Percentiles rank a stretch among this genome's conserved stretches.
These are phyloP conservation scores for Mechanitis mazaeus DNA, from an alignment of 2,888 invertebrate species.

Conservation along the genomic window DNA sequence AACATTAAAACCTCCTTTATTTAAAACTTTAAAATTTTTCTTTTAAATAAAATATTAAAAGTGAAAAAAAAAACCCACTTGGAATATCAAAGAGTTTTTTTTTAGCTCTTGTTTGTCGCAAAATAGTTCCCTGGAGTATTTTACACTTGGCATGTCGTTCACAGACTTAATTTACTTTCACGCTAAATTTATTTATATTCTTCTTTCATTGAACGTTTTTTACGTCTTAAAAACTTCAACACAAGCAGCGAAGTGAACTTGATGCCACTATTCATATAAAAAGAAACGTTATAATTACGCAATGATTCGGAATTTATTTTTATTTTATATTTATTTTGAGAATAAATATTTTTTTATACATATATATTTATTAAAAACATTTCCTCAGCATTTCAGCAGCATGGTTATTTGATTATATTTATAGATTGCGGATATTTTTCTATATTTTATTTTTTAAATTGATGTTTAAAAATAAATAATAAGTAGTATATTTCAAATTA, in stretches of 20 bases:
- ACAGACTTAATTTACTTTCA: conserved; percentile 23
- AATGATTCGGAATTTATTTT: too few relatives aligned
- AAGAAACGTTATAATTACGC: too few relatives aligned
- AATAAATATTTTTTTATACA: too few relatives aligned
- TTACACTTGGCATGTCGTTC: conserved; percentile 21
- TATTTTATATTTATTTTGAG: too few relatives aligned
- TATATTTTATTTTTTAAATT: too few relatives aligned
- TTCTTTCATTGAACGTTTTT: conserved; percentile 9
- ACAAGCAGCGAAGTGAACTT: conserved; percentile 9
- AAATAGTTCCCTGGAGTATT: conserved; percentile 17
- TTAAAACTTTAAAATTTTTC: not conserved
- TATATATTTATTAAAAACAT: too few relatives aligned
- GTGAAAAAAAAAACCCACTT: conserved; percentile 1
- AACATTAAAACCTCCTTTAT: not conserved
- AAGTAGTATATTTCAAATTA: too few relatives aligned
- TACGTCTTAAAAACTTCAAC: conserved; percentile 9
- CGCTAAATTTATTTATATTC: conserved; percentile 22
- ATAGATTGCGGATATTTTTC: too few relatives aligned
- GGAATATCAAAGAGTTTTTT: not conserved
- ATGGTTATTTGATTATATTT: too few relatives aligned
- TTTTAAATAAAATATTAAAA: conserved; percentile 9
- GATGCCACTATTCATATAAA: conserved; percentile 9
- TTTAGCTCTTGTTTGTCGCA: conserved; percentile 9
- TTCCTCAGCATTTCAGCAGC: too few relatives aligned
- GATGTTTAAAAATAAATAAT: too few relatives aligned